These are phyloP conservation scores for Noctua janthe DNA, from an alignment of 2,888 invertebrate genomes.

Conservation along the genomic window DNA sequence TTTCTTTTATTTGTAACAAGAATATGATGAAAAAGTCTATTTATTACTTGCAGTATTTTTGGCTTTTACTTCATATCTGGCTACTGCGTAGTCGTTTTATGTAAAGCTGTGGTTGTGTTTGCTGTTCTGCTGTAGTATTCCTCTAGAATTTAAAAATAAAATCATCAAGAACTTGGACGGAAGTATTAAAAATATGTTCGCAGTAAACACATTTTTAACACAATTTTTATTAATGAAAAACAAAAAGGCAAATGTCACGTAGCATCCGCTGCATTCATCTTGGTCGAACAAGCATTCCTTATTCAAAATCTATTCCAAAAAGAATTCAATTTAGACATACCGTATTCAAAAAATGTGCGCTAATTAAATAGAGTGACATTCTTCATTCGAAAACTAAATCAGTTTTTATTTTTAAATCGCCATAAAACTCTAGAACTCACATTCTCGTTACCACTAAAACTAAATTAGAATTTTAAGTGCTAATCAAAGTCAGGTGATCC, in stretches of 20 bases:
- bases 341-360: slow-evolving; percentile 52
- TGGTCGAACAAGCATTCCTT: slow-evolving; percentile 45
- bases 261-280: slow-evolving; percentile 44
- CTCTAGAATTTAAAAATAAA: slow-evolving; percentile 5
- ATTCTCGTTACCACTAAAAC: slow-evolving; percentile 34
- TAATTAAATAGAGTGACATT: slow-evolving; percentile 59
- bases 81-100: neutral
- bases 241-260: slow-evolving; percentile 42
- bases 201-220: slow-evolving; percentile 25
- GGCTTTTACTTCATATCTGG: neutral
- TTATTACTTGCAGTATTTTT: neutral
- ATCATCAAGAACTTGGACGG: slow-evolving; percentile 4
- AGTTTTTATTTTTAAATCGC: slow-evolving; percentile 40
- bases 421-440: slow-evolving; percentile 9
- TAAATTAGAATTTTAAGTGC: slow-evolving; percentile 53
- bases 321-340: slow-evolving; percentile 50
- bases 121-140: neutral
- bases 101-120: neutral
- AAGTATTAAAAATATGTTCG: slow-evolving; percentile 30
- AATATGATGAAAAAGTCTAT: neutral
- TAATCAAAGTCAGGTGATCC: slow-evolving; percentile 29
- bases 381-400: slow-evolving; percentile 39
- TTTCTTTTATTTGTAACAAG: neutral
- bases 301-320: slow-evolving; percentile 49
- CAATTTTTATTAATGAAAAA: slow-evolving; percentile 4